Evolutionary conservation across 2,888 invertebrate species (phyloP).

Genomic region (Trichopoda pennipes): DNA sequence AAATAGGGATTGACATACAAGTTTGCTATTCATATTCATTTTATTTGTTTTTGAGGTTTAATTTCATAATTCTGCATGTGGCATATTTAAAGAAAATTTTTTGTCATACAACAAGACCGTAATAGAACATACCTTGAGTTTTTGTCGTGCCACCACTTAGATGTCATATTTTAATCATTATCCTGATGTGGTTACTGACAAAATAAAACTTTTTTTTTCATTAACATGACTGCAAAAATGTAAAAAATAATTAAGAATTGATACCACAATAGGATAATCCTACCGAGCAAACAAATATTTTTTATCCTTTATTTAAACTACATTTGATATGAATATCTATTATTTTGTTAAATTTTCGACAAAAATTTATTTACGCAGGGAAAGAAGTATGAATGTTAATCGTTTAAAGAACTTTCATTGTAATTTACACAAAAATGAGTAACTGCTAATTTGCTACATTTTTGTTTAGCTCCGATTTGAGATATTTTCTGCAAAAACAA

Average conservation of each 20-base stretch:
- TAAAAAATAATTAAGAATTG: constrained; percentile 34
- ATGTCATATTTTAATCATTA: constrained; percentile 42
- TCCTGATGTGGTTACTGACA: constrained; percentile 29
- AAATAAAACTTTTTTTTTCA: constrained; percentile 29
- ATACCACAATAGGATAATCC: constrained; percentile 61
- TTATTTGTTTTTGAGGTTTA: constrained; percentile 43
- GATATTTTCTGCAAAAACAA: background rate
- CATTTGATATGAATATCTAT: constrained; percentile 7
- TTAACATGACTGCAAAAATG: constrained; percentile 21
- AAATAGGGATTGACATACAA: constrained; percentile 11
- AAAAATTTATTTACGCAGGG: background rate
- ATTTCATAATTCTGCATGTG: constrained; percentile 57
- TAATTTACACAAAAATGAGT: constrained; percentile 21
- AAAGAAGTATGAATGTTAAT: constrained; percentile 28
- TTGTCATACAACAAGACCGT: no score
- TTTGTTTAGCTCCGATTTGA: constrained; percentile 24
- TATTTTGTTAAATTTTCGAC: no score
- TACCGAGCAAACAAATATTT: constrained; percentile 34
- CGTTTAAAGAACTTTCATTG: constrained; percentile 42
- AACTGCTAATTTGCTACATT: constrained; percentile 14
- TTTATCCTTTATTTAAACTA: constrained; percentile 7
- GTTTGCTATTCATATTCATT: background rate
- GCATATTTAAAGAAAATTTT: constrained; percentile 40
- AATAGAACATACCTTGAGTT: constrained; percentile 58
- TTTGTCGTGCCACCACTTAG: constrained; percentile 29